A percentile compares a stretch with the other conserved stretches of the same genome.
These are phyloP conservation scores for Anaspis maculata DNA, from an alignment of 2,888 invertebrate species.

Conservation along the genomic window DNA sequence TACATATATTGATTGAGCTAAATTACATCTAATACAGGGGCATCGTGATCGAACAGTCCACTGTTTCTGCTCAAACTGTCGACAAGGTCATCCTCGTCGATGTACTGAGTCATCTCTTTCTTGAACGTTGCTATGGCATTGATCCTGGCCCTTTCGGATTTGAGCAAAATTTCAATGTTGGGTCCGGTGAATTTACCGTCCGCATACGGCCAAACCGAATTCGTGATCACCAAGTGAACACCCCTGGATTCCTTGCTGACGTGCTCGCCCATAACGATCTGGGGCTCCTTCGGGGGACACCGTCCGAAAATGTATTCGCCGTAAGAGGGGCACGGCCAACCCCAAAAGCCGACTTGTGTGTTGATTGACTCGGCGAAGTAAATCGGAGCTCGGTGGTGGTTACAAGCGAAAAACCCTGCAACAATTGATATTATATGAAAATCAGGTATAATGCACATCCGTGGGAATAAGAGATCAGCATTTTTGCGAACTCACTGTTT, in stretches of 20 bases:
- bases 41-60: no score
- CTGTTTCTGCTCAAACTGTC: slow-evolving; percentile 11
- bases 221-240: slow-evolving; percentile 50
- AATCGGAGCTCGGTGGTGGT: slow-evolving; percentile 54
- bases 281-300: slow-evolving; percentile 48
- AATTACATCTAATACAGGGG: no score
- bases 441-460: not conserved
- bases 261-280: slow-evolving; percentile 46
- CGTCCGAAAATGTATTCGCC: slow-evolving; percentile 49
- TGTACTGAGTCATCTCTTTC: slow-evolving; percentile 21
- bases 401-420: slow-evolving; percentile 53
- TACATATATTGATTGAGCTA: no score
- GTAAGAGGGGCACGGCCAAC: slow-evolving; percentile 54
- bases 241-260: slow-evolving; percentile 40
- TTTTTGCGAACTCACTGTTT: slow-evolving; percentile 32
- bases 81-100: slow-evolving; percentile 23
- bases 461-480: not conserved
- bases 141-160: slow-evolving; percentile 11
- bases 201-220: slow-evolving; percentile 49
- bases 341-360: slow-evolving; percentile 55
- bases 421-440: slow-evolving; percentile 1
- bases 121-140: slow-evolving; percentile 18
- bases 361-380: slow-evolving; percentile 60
- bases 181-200: slow-evolving; percentile 49
- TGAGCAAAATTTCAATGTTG: slow-evolving; percentile 27